Evolutionary conservation across 2,797 vertebrate species (phyloP).

Genomic region (Mormyrops boulengeri): DNA sequence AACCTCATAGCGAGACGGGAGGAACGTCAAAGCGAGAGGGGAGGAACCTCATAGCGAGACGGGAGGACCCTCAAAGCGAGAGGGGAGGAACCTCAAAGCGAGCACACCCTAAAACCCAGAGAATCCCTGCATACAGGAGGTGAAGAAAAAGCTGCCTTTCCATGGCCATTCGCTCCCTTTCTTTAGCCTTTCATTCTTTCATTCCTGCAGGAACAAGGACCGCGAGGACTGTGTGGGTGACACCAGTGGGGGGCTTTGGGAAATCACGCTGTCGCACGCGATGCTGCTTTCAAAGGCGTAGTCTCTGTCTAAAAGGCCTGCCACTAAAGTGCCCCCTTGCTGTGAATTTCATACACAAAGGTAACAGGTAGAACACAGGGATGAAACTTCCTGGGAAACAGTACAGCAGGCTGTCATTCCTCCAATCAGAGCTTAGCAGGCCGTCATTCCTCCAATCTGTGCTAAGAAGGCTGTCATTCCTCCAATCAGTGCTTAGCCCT

Average conservation of each 20-base stretch:
- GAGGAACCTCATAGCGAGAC: too few species aligned
- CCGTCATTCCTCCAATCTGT: not conserved
- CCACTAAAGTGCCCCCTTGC: not conserved
- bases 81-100: not conserved
- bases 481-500: not conserved
- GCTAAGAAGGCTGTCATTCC: not conserved
- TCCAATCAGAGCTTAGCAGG: not conserved
- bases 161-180: not conserved
- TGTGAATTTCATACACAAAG: not conserved
- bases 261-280: not conserved
- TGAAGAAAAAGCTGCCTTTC: not conserved
- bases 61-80: too few species aligned
- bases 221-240: not conserved
- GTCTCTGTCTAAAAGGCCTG: not conserved
- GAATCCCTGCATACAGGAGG: not conserved
- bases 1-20: too few species aligned
- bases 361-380: not conserved
- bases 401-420: not conserved
- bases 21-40: too few species aligned
- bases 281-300: not conserved
- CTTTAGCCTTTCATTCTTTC: not conserved
- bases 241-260: not conserved
- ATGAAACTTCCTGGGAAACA: not conserved
- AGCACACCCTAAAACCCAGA: not conserved
- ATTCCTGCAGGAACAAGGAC: not conserved